Evolutionary conservation across 2,888 invertebrate genomes (phyloP), one percentile per base, ranked within the genome.

Genomic region (Halictus ligatus): DNA sequence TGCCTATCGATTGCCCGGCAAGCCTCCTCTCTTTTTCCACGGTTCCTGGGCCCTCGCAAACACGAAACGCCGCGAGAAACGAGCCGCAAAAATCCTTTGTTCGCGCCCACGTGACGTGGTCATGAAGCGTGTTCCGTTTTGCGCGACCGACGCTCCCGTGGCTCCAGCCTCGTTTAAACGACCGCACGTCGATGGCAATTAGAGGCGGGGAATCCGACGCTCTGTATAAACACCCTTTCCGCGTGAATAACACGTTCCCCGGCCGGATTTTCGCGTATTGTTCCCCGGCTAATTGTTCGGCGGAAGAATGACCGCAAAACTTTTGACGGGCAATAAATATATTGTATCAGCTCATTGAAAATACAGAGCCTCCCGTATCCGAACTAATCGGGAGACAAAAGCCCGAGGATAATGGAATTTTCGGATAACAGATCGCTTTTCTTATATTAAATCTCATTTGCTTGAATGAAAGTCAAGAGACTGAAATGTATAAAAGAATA

Each of bases 71-170:
- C 84, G 89, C 82, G 84, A 74, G 85, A 84, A 83, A 89, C 82
- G 80, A 71, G 84, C 75, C 89, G 85, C 83, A 90, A 90, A 88
- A 89, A 88, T 90, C 89, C 90, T 90, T 90, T 90, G 90, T 90
- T 84, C 88, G 81, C 78, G 83, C 80, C 83, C 82, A 83, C 81
- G 79, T 81, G 76, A 81, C 78, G 80, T 48, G 76, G 74, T 80
- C 84, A 79, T 83, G 80, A 80, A 88, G 81, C 75, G 25, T 43
- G 77, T 80, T 50, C 73, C 74, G 48, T 85, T 84, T 84, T 54
- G 67, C 40, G 75, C 29, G 48, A 69, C n/a, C n/a, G 46, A 58
- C 67, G 35, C 73, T 78, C 71, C 60, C 15, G 43, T 58, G 12
- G 71, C 29, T 25, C 25, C 54, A 13, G 29, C 40, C 15, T n/a